Evolutionary conservation across 2,888 invertebrate genomes (phyloP), one percentile per base, ranked within the genome.

Genomic region (Rhogogaster chlorosoma): DNA sequence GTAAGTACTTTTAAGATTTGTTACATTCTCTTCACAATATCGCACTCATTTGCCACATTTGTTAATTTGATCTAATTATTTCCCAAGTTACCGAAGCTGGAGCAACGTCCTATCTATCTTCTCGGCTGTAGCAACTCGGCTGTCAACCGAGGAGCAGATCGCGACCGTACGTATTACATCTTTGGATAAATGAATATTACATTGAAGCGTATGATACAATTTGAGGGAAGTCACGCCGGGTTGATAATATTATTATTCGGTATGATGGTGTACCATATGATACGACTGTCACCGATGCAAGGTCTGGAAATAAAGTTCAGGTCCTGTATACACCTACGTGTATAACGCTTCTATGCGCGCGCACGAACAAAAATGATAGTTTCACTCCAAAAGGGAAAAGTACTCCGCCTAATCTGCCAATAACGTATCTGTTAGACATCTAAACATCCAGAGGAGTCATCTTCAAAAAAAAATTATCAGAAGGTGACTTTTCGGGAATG

Each of bases 51-150:
- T n/a, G 85, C 36, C 18, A 57, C 80, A 53, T 80, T 53, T 36
- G 22, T 22, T 71, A 67, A 75, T 57, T 32, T 26, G 6, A 64
- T 82, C 64, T 29, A 42, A 18, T 49, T 12, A 15, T 42, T 71
- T 84, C 85, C 32, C 15, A 78, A 91, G 92, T 82, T 90, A 89
- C 32, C 86, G 86, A 3, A 87, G 86, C n/a, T 91, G 91, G 92
- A 15, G 86, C 2, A 84, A 85, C 0, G 88, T 92, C 0, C 87
- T 75, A 15, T n/a, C 61, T n/a, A 80, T 91, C 22, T 89, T 92
- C 38, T 84, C 85, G 0, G 85, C 80, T 7, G 61, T 91, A 10
- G 89, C 90, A 26, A 53, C 73, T 10, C 86, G 84, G 29, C 83
- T 91, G 5, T 89, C 91, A 1, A 89, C 85, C 0, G 0, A 26